Evolutionary conservation across 2,113 vertebrate genomes (phyloP), one percentile per base, ranked within the genome.

Genomic region (Aramus guarauna): DNA sequence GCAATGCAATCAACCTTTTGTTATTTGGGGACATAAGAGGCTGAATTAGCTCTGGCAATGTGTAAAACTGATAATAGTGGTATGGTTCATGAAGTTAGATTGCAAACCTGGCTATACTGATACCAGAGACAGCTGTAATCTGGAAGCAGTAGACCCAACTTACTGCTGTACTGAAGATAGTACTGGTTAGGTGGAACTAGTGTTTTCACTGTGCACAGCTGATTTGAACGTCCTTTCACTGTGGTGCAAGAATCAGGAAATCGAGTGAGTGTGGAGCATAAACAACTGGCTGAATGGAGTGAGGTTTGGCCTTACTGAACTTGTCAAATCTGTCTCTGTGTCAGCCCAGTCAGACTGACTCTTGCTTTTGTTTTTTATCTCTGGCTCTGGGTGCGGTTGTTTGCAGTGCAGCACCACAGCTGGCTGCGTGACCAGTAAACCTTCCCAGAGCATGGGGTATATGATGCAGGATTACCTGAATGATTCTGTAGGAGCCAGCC

Each of bases 11-110:
- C 50, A 85, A 0, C 16, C 23, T 64, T 85, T 52, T 10, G 1
- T 77, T 91, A 19, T 30, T 0, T 1, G 3, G 23, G 60, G 5
- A 18, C 1, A 1, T 45, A 14, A 36, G 41, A 41, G 37, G 22
- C 68, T 62, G 68, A 80, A 29, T 74, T 87, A 91, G 32, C n/a
- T n/a, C 50, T 41, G 27, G 32, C 22, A 52, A 7, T 21, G 16
- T 1, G 0, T 89, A 26, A 60, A 76, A 27, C 53, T 76, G 16
- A 2, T 88, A 13, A n/a, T 16, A 52, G 8, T 62, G 10, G 6
- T 58, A 9, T 18, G 45, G 24, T 92, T 90, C 20, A 13, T 62
- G 41, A 83, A 56, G 62, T 69, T 71, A 48, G 39, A 34, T 56
- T 82, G 75, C 45, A 64, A 21, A 63, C 7, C 12, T 75, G 56